Evolutionary conservation across 2,888 invertebrate genomes (phyloP), one percentile per base, ranked within the genome.

Genomic region (Tenthredo distinguenda): DNA sequence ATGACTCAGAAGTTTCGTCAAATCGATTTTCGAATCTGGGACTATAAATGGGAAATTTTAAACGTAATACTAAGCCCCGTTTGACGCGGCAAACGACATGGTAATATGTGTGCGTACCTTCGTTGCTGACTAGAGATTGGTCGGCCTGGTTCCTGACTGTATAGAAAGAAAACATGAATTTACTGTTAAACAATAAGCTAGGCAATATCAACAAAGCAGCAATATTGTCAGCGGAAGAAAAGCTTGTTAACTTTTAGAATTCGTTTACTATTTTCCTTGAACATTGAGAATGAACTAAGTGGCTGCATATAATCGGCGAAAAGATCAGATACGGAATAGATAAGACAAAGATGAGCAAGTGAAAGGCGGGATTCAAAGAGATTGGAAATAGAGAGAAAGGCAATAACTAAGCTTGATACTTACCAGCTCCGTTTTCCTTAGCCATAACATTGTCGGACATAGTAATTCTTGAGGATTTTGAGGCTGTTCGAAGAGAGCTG

Each of bases 401-500:
- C 68, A 34, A 31, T 55, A 18, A 34, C 9, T 62, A 79, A 10
- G 37, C 37, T 34, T 79, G 79, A 90, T 91, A 94, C 93, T 94
- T 94, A 96, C 96, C 96, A 95, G 95, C 95, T 86, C 95, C 95
- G 88, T 95, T 96, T 88, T 97, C 97, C 92, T 96, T 96, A 84
- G 96, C 95, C 77, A 97, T 95, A 90, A 97, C 96, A 90, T 96
- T 96, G 71, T 97, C 97, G 0, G 97, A 96, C 96, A 98, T 97
- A 47, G 98, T 98, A 87, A 99, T 96, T 94, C 98, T 98, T 40
- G 98, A 98, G 0, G 98, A 97, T 91, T 97, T 97, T 43, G 98
- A 98, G 31, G 99, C 98, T n/a, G 99, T 98, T 72, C 99, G 96
- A 86, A 99, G 95, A 89, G 98, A 98, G 18, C 99, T 99, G 94